Base-by-base conservation (phyloP, 2,888 invertebrate genomes). In the Eristalis pertinax region DNA sequence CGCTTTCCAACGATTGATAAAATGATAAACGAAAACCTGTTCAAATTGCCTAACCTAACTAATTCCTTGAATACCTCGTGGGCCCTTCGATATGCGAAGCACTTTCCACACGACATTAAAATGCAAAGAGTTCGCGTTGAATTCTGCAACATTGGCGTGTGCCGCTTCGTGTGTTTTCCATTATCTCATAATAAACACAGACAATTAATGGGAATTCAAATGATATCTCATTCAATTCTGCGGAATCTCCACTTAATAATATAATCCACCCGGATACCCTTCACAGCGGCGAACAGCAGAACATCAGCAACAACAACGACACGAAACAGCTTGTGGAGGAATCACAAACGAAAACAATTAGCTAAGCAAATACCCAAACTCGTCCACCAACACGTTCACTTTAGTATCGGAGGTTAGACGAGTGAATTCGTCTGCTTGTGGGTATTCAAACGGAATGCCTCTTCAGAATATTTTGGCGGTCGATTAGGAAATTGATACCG, bases 371-470 rank as follows among this genome's bases (percentile, higher is more conserved):
- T 43, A 35, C 22, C 24, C 38, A 63, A 72, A 63, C 72, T 72
- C 41, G 72, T 72, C 72, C 72, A 43, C 72, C 5, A 72, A 72
- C 62, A 62, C 72, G 72, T 72, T 62, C 26, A 72, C 70, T 24
- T 41, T 26, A 32, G 29, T 22, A 22, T 60, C 60, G n/a, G 35
- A 8, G 35, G 50, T 29, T 68, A 56, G 11, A 56, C 50, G 50
- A 68, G 43, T 29, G 43, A 43, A 68, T 68, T 65, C 35, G 15
- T 58, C 58, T 43, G 43, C 43, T 43, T n/a, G n/a, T 7, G 43
- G 43, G n/a, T 43, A n/a, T 50, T 50, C 8, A 8, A 19, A 19
- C 8, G n/a, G 50, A 19, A 19, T 50, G n/a, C 19, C 10, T 50
- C 50, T 43, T 43, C 43, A 43, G 50, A 50, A 50, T 50, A 19